Conservation (phyloP, 2,113 vertebrate species). For the Zosterops lateralis region DNA sequence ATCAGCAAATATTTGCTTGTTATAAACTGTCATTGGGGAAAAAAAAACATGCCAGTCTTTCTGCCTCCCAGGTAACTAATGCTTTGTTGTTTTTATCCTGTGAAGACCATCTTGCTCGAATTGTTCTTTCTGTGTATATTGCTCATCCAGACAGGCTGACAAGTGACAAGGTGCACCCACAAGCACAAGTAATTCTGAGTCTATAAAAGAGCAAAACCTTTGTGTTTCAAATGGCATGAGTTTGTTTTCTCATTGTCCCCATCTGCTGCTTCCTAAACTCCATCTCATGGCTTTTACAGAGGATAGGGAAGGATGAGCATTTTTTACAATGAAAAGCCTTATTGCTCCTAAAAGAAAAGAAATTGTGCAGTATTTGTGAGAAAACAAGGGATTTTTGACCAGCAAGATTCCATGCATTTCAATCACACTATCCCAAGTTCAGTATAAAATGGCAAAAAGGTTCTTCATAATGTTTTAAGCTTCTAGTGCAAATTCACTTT, state of each 20-base stretch:
- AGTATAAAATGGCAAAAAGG: not conserved
- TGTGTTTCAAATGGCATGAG: slow-evolving; percentile 19
- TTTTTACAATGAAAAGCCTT: not conserved
- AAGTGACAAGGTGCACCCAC: slow-evolving; percentile 48
- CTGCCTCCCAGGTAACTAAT: slow-evolving; percentile 51
- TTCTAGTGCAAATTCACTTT: not conserved
- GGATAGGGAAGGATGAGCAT: not conserved
- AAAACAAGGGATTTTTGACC: not conserved
- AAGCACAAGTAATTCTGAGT: slow-evolving; percentile 35
- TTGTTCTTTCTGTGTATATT: slow-evolving; percentile 49
- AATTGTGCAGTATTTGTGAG: not conserved
- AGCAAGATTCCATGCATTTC: not conserved
- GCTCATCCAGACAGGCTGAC: slow-evolving; percentile 42
- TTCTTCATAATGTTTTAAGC: not conserved
- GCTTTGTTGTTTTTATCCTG: slow-evolving; percentile 39
- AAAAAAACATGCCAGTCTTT: slow-evolving; percentile 48
- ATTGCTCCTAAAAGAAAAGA: not conserved
- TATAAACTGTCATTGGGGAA: slow-evolving; percentile 44
- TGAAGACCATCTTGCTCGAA: not conserved
- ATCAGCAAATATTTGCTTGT: slow-evolving; percentile 64
- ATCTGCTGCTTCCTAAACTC: not conserved
- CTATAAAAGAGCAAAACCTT: slow-evolving; percentile 32
- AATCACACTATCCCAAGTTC: not conserved
- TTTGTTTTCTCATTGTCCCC: slow-evolving; percentile 37
- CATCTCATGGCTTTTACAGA: not conserved